phyloP scores from a whole-genome alignment of 2,888 invertebrate species.

The Stratiomys singularior region DNA sequence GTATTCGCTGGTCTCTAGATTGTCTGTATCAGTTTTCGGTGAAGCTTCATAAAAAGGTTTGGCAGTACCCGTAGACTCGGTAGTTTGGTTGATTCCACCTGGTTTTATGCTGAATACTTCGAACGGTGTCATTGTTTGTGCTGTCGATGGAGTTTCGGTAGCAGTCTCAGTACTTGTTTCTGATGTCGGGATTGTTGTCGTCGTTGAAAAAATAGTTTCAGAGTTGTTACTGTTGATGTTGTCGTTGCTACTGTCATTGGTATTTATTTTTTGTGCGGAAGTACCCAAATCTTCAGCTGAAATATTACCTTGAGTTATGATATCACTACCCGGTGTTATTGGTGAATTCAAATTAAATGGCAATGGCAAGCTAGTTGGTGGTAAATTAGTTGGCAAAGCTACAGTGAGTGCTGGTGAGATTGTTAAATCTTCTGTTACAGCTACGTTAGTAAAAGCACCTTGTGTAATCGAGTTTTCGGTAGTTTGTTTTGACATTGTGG shows the following conservation, averaged over 20 bases:
- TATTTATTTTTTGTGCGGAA: constrained; percentile 53
- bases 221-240: constrained; percentile 33
- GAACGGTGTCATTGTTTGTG: constrained; percentile 54
- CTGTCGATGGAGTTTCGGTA: background rate
- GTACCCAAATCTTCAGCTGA: constrained; percentile 55
- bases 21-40: background rate
- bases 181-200: background rate
- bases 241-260: constrained; percentile 12
- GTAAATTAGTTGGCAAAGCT: constrained; percentile 52
- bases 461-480: constrained; percentile 40
- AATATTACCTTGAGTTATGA: constrained; percentile 51
- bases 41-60: constrained; percentile 52
- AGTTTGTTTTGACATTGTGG: constrained; percentile 48
- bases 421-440: constrained; percentile 29
- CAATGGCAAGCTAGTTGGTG: constrained; percentile 54
- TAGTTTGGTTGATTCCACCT: constrained; percentile 52
- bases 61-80: constrained; percentile 50
- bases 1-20: background rate
- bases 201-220: background rate
- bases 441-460: constrained; percentile 50
- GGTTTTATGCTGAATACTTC: constrained; percentile 55
- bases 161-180: background rate
- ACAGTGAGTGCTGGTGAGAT: constrained; percentile 41
- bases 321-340: constrained; percentile 56
- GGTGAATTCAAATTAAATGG: constrained; percentile 51